Conservation (phyloP, 2,888 invertebrate genomes). For the Norana najaformis region DNA sequence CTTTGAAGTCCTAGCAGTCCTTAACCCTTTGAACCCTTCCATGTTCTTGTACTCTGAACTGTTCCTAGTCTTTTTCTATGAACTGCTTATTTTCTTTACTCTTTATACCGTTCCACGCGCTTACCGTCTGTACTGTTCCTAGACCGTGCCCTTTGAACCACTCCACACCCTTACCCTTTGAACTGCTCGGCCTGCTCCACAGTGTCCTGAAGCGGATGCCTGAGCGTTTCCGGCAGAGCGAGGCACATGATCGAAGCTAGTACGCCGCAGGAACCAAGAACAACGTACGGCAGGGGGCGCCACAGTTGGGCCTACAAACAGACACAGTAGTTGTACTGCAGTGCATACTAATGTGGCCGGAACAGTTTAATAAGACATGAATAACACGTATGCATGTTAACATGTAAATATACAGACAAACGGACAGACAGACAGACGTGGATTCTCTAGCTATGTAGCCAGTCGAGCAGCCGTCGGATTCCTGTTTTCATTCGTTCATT, state of each 20-base stretch:
- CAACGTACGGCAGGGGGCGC: conserved; percentile 25
- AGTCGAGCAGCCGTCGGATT: too few species aligned
- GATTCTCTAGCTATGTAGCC: too few species aligned
- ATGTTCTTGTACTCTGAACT: too few species aligned
- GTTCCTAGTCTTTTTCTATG: background rate
- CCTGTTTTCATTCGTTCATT: background rate
- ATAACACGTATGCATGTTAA: too few species aligned
- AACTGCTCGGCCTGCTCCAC: conserved; percentile 20
- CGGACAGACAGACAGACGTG: too few species aligned
- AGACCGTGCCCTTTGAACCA: too few species aligned
- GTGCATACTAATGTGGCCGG: background rate
- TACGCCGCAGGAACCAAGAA: background rate
- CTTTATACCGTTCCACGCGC: background rate
- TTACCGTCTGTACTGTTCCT: too few species aligned
- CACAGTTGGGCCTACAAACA: background rate
- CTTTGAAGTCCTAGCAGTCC: too few species aligned
- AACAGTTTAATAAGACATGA: background rate
- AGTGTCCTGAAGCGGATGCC: conserved; percentile 15
- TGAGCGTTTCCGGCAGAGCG: conserved; percentile 19
- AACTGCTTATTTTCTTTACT: background rate
- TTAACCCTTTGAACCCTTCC: too few species aligned
- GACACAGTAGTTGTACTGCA: too few species aligned
- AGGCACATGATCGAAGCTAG: background rate
- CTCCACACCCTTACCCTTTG: conserved; percentile 1
- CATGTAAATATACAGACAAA: too few species aligned